phyloP scores from a whole-genome alignment of 1,140 invertebrate genomes.

The Drosophila pseudoananassae region DNA sequence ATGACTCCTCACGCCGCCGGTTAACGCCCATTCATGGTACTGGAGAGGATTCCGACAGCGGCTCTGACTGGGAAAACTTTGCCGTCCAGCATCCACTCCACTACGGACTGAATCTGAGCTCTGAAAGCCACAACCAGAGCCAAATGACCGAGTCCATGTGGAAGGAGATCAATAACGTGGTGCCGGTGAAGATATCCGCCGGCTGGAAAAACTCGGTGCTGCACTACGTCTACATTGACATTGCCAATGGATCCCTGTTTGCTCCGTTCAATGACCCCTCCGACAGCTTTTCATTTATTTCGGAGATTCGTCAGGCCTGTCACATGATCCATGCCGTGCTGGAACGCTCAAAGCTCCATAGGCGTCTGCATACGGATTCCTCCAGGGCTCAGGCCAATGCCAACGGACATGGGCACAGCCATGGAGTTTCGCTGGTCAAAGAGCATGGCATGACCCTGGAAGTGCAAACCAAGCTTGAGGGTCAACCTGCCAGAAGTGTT shows the following conservation, averaged over 20 bases:
- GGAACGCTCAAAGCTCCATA: slow-evolving; percentile 86
- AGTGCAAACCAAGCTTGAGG: slow-evolving; percentile 17
- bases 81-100: slow-evolving; percentile 86
- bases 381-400: slow-evolving; percentile 65
- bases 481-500: slow-evolving; percentile 16
- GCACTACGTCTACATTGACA: slow-evolving; percentile 78
- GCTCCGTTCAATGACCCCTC: slow-evolving; percentile 74
- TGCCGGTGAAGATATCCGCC: slow-evolving; percentile 85
- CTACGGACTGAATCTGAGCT: slow-evolving; percentile 85
- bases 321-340: slow-evolving; percentile 89
- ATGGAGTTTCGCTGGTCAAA: slow-evolving; percentile 89
- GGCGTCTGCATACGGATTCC: slow-evolving; percentile 86
- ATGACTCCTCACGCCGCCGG: slow-evolving; percentile 64
- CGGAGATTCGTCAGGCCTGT: slow-evolving; percentile 88
- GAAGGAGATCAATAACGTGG: slow-evolving; percentile 88
- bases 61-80: slow-evolving; percentile 87
- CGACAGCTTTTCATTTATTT: slow-evolving; percentile 85
- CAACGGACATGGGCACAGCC: slow-evolving; percentile 84
- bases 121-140: slow-evolving; percentile 88
- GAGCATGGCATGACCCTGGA: slow-evolving; percentile 73
- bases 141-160: slow-evolving; percentile 90
- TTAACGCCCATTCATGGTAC: slow-evolving; percentile 39
- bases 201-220: slow-evolving; percentile 75
- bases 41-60: slow-evolving; percentile 81
- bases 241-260: slow-evolving; percentile 65